Conservation (phyloP, 2,888 invertebrate genomes). For the Tanypteryx hageni region DNA sequence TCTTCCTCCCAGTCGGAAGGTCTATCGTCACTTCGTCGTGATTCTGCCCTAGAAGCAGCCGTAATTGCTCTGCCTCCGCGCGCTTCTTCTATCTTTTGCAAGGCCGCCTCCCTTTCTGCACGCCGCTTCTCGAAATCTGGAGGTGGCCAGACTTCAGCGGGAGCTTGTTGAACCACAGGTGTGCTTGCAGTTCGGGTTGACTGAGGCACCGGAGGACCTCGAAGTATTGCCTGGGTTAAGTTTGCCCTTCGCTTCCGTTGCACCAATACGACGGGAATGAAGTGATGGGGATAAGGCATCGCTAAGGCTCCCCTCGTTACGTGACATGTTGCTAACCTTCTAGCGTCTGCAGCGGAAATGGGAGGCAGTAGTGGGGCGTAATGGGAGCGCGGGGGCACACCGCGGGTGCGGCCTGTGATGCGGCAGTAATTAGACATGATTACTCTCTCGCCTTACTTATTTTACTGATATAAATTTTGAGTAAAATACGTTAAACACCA, state of each 20-base stretch:
- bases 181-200: background rate
- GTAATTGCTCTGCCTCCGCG: constrained; percentile 15
- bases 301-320: constrained; percentile 88
- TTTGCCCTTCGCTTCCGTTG: constrained; percentile 41
- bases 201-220: background rate
- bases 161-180: background rate
- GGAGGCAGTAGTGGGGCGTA: constrained; percentile 89
- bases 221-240: background rate
- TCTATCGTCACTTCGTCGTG: background rate
- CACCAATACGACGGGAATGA: constrained; percentile 69
- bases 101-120: constrained; percentile 18
- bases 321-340: constrained; percentile 81
- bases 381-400: constrained; percentile 86
- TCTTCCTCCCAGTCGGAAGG: constrained; percentile 32
- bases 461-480: too few relatives aligned
- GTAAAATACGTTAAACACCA: too few relatives aligned
- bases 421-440: constrained; percentile 80
- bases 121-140: constrained; percentile 53
- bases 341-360: constrained; percentile 89
- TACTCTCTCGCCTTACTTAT: background rate
- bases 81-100: constrained; percentile 52
- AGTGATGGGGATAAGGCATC: constrained; percentile 69
- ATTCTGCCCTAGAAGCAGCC: background rate
- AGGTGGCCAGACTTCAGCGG: constrained; percentile 45
- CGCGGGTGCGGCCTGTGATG: constrained; percentile 87